Evolutionary conservation across 1,140 invertebrate genomes (phyloP).

Genomic region (Littorina saxatilis): DNA sequence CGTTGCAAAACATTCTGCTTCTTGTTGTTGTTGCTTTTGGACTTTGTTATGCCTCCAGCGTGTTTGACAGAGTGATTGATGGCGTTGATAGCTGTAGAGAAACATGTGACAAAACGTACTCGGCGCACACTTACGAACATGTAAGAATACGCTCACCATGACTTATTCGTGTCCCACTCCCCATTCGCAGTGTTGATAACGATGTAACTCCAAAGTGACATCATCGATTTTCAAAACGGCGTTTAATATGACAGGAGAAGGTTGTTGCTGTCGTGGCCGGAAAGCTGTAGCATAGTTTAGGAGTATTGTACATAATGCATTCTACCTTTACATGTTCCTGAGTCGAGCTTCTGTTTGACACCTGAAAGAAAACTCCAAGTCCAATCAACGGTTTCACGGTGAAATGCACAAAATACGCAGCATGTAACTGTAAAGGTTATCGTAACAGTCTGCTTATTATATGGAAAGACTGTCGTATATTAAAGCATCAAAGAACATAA

Average conservation of each 20-base stretch:
- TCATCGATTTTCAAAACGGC: background rate
- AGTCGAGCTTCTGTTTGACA: background rate
- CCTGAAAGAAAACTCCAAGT: background rate
- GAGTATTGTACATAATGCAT: too few species aligned
- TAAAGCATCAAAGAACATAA: background rate
- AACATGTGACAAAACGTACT: constrained; percentile 48
- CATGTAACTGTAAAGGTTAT: background rate
- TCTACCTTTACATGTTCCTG: background rate
- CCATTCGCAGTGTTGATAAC: background rate
- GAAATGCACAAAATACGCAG: background rate
- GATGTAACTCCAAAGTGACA: background rate
- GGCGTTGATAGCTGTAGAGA: constrained; percentile 46
- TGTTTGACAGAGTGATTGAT: constrained; percentile 49
- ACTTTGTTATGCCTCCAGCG: constrained; percentile 27
- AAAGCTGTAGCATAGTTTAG: too few species aligned
- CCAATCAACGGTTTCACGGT: background rate
- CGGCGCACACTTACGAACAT: constrained; percentile 48
- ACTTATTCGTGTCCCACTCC: too few species aligned
- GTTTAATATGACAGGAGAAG: too few species aligned
- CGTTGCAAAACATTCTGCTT: constrained; percentile 37
- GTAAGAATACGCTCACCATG: background rate
- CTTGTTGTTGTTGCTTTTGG: constrained; percentile 24
- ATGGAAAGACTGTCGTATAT: background rate
- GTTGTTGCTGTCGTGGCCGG: too few species aligned
- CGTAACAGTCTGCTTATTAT: background rate